Percentiles rank a stretch among this genome's conserved stretches.
These are phyloP conservation scores for Halictus rubicundus DNA, from an alignment of 1,140 invertebrate genomes.

Conservation along the genomic window DNA sequence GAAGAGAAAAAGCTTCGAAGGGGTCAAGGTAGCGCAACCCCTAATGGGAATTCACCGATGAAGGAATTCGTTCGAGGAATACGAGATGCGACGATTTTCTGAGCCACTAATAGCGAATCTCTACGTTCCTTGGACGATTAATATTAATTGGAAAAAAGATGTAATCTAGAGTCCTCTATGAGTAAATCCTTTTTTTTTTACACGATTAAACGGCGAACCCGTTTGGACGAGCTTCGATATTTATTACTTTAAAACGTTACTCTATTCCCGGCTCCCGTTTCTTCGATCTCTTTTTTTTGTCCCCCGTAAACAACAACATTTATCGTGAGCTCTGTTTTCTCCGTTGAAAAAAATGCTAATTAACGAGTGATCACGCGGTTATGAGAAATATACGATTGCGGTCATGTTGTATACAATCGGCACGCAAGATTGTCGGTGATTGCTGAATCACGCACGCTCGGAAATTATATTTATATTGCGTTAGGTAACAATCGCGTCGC, in stretches of 20 bases:
- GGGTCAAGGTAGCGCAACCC: no score
- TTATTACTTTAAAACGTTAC: neutral
- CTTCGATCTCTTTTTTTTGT: no score
- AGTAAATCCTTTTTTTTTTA: constrained; percentile 2
- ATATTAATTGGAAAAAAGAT: constrained; percentile 16
- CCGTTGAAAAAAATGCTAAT: constrained; percentile 34
- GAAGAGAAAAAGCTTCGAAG: no score
- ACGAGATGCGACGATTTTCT: constrained; percentile 23
- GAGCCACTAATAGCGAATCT: constrained; percentile 25
- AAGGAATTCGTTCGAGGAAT: constrained; percentile 1
- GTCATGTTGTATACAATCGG: constrained; percentile 7
- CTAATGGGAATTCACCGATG: neutral
- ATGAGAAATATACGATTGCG: constrained; percentile 3
- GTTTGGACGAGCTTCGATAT: neutral
- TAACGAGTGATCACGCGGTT: constrained; percentile 16
- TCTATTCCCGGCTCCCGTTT: neutral
- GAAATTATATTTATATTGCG: neutral
- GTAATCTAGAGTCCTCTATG: constrained; percentile 7
- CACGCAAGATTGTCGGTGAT: constrained; percentile 48
- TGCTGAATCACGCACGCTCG: constrained; percentile 16
- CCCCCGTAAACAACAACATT: constrained; percentile 14
- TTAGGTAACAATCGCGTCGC: neutral
- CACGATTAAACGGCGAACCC: neutral
- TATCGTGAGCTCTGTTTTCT: neutral
- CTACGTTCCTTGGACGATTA: constrained; percentile 8